These are phyloP conservation scores for Phymorhynchus buccinoides DNA, from an alignment of 1,140 invertebrate species.

Conservation along the genomic window DNA sequence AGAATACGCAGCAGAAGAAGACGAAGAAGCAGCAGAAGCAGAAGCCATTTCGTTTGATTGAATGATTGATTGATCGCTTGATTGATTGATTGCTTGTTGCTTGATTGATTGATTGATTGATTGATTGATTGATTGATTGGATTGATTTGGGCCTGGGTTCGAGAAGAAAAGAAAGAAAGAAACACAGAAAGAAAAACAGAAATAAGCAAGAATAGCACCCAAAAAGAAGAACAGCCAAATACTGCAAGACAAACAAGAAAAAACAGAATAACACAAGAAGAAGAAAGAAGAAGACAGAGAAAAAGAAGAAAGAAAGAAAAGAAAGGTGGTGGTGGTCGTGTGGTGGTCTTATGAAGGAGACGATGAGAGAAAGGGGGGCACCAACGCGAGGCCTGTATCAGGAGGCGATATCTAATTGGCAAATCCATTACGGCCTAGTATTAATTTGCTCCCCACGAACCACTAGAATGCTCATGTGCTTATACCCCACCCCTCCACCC, in stretches of 20 bases:
- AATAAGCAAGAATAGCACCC: background rate
- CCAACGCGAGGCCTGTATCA: background rate
- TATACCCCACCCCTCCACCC: too few relatives aligned
- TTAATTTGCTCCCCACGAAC: background rate
- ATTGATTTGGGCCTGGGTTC: too few relatives aligned
- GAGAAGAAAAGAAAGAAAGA: background rate
- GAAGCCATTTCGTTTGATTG: too few relatives aligned
- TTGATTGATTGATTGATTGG: too few relatives aligned
- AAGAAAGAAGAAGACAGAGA: background rate
- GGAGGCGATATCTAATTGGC: background rate
- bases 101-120: too few relatives aligned
- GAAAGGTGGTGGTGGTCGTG: background rate
- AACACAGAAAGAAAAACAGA: background rate
- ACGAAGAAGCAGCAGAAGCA: too few relatives aligned
- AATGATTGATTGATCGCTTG: too few relatives aligned
- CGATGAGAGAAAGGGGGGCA: too few relatives aligned
- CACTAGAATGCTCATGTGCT: background rate
- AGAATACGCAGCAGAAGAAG: too few relatives aligned
- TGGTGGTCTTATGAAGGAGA: too few relatives aligned
- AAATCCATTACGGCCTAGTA: background rate
- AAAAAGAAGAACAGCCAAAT: background rate
- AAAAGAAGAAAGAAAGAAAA: background rate
- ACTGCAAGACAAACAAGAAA: background rate
- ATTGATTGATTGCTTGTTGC: too few relatives aligned
- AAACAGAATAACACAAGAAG: background rate